phyloP scores from a whole-genome alignment of 2,113 vertebrate species.

The Prietella phreatophila region DNA sequence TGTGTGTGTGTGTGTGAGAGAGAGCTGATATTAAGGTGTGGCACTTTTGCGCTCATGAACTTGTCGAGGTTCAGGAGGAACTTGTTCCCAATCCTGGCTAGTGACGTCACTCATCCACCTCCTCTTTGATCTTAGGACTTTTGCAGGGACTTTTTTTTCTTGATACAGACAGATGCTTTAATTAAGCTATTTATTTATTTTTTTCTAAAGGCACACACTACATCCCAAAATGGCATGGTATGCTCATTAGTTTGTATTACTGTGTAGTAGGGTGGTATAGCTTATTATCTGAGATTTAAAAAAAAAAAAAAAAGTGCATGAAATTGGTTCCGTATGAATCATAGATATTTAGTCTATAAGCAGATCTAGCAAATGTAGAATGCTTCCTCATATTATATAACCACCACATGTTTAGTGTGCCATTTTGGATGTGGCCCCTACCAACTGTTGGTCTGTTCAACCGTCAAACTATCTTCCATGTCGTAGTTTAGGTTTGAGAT shows the following conservation, averaged over 20 bases:
- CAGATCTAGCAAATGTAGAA: background rate
- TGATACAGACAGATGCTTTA: too few species aligned
- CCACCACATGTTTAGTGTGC: background rate
- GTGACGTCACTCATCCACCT: constrained; percentile 40
- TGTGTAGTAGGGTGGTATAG: background rate
- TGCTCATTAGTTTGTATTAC: background rate
- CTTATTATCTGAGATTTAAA: background rate
- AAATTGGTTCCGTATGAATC: background rate
- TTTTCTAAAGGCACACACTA: background rate
- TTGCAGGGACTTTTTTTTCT: background rate
- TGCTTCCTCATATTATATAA: too few species aligned
- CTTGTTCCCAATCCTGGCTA: constrained; percentile 16
- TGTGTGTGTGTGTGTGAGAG: background rate
- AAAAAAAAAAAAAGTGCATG: background rate
- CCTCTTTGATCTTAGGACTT: background rate
- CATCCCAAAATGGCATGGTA: background rate
- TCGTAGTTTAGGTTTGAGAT: background rate
- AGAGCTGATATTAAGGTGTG: constrained; percentile 49
- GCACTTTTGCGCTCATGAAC: constrained; percentile 25
- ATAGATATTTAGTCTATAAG: background rate
- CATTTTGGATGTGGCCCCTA: background rate
- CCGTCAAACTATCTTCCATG: background rate
- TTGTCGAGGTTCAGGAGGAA: constrained; percentile 16
- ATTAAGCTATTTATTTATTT: too few species aligned
- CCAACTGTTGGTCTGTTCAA: background rate